phyloP scores from a whole-genome alignment of 2,113 vertebrate species.

The human region DNA sequence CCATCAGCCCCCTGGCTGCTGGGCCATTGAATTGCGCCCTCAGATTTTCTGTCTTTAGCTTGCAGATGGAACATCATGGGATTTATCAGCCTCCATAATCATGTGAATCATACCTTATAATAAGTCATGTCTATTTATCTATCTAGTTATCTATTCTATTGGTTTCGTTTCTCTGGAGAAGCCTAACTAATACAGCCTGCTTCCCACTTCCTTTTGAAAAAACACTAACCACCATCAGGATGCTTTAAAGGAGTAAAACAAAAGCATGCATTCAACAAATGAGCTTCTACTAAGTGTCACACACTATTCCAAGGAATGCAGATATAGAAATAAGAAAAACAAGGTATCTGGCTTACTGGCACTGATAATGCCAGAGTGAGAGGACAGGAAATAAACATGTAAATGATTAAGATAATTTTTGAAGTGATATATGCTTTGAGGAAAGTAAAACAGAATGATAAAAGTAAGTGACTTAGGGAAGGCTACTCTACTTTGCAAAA shows the following conservation, averaged over 20 bases:
- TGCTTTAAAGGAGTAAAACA: neutral
- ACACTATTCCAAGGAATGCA: neutral
- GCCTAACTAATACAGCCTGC: neutral
- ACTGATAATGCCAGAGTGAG: neutral
- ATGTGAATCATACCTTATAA: neutral
- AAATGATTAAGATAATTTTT: neutral
- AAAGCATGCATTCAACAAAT: neutral
- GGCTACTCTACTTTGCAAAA: neutral
- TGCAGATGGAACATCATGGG: neutral
- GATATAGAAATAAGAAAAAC: neutral
- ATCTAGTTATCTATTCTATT: neutral
- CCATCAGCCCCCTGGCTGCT: neutral
- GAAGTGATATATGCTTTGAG: neutral
- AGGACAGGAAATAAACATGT: neutral
- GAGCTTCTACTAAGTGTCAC: neutral
- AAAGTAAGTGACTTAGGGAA: neutral
- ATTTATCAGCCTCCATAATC: neutral
- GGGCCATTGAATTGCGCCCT: neutral
- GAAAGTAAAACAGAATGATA: neutral
- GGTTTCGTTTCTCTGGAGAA: neutral
- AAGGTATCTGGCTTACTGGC: neutral
- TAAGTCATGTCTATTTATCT: neutral
- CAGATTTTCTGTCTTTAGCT: neutral
- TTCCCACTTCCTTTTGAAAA: neutral
- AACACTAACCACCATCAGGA: neutral